These are phyloP conservation scores for Hoplias malabaricus DNA, from an alignment of 2,113 vertebrate species.

Conservation along the genomic window DNA sequence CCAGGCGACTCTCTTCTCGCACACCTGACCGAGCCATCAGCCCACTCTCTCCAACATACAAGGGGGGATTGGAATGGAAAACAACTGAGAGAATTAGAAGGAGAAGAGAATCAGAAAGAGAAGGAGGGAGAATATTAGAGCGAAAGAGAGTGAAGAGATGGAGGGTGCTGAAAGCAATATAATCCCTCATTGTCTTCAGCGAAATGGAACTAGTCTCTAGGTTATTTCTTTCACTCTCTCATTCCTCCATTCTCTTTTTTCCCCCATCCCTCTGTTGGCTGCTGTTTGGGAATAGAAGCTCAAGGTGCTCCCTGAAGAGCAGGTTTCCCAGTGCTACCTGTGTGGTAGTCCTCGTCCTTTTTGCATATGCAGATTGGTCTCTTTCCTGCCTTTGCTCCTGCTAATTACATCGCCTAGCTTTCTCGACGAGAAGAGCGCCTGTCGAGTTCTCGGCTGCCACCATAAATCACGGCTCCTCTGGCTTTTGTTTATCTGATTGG, in stretches of 20 bases:
- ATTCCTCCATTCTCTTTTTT: neutral
- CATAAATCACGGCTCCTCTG: conserved; percentile 70
- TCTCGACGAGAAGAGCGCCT: conserved; percentile 69
- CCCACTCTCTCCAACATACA: conserved; percentile 40
- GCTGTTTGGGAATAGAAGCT: conserved; percentile 9
- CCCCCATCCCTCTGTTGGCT: conserved; percentile 45
- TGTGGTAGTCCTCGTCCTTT: conserved; percentile 52
- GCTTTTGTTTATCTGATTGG: conserved; percentile 60
- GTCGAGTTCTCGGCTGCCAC: conserved; percentile 61
- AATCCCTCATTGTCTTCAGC: conserved; percentile 49
- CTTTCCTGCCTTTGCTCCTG: conserved; percentile 58
- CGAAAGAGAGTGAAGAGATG: conserved; percentile 30
- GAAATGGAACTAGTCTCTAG: conserved; percentile 42
- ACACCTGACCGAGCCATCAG: conserved; percentile 28
- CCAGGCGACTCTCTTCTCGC: conserved; percentile 11
- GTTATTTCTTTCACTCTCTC: conserved; percentile 23
- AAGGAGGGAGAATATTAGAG: conserved; percentile 24
- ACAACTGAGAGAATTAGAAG: conserved; percentile 40
- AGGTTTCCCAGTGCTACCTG: conserved; percentile 56
- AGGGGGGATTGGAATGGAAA: conserved; percentile 41
- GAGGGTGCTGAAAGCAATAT: conserved; percentile 49
- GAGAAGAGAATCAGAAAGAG: conserved; percentile 18
- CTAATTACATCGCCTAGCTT: conserved; percentile 71
- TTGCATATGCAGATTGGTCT: conserved; percentile 67
- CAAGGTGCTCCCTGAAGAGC: neutral